Base-by-base conservation (phyloP, 2,797 vertebrate genomes). In the Siniperca undulata region DNA sequence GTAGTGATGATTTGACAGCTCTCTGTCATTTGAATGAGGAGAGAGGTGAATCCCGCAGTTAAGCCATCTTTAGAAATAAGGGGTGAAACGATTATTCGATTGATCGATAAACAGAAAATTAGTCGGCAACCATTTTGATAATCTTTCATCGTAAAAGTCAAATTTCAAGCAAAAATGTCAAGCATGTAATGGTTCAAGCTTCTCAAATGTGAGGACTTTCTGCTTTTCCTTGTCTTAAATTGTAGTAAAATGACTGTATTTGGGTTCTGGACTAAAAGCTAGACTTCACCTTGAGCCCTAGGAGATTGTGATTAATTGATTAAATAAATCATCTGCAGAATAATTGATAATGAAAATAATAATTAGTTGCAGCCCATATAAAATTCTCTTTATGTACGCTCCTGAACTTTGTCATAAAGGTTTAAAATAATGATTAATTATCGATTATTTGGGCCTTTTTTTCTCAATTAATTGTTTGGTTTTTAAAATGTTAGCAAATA, bases 181-280 rank as follows among this genome's bases (percentile, higher is more conserved):
- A 59, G 36, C 8, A 16, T n/a, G 1, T 60, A 3, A 11, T 44
- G 16, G 38, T 27, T 42, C 17, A 55, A 34, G 19, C 17, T 40
- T 5, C 16, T 42, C 34, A 34, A 14, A 22, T 27, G 16, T 30
- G 38, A 44, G 2, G 11, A 46, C 1, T 40, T 22, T 12, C 19
- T 36, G 9, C 17, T 69, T 58, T 27, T 53, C 58, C 5, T 24
- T 14, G 3, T 17, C 14, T 30, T 22, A 50, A 16, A 50, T 30
- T 7, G 34, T 4, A 4, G 2, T n/a, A 6, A 30, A 66, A 22
- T 7, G 0, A 20, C 4, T 13, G 0, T 1, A 42, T 34, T 61
- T 71, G 34, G 3, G 27, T 67, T 46, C 27, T 67, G 22, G 6
- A 40, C 44, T 5, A 50, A 20, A 24, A 36, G 0, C 13, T 3